A percentile compares a stretch with the other conserved stretches of the same genome.
Evolutionary conservation across 2,888 invertebrate species (phyloP).

Genomic region (Uropetala carovei): DNA sequence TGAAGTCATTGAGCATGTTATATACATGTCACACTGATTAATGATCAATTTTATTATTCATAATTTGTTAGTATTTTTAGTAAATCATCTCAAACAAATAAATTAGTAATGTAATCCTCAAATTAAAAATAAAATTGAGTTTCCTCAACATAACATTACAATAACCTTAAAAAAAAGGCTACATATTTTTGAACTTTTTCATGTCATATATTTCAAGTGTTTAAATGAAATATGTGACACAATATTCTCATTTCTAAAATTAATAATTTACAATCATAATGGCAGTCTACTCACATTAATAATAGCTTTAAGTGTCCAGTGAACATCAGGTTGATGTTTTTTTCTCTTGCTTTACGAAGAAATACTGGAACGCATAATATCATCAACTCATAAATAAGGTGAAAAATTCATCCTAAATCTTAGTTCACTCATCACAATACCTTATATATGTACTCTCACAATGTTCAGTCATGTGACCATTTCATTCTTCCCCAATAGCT

Average conservation of each 20-base stretch:
- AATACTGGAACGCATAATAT: constrained; percentile 44
- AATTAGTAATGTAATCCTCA: constrained; percentile 41
- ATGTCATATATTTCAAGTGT: constrained; percentile 14
- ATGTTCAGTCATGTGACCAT: constrained; percentile 22
- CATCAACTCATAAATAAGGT: background rate
- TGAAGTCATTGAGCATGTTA: background rate
- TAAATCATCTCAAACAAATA: constrained; percentile 36
- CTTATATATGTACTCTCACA: background rate
- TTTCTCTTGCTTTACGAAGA: background rate
- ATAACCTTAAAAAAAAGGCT: constrained; percentile 25
- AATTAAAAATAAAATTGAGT: constrained; percentile 30
- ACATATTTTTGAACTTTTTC: constrained; percentile 19
- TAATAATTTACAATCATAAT: constrained; percentile 1
- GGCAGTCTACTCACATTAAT: constrained; percentile 43
- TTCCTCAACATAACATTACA: background rate
- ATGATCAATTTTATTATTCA: background rate
- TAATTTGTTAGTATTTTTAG: constrained; percentile 38
- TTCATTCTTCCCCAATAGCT: constrained; percentile 8
- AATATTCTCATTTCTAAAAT: background rate
- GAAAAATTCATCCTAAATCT: constrained; percentile 36
- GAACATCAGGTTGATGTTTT: constrained; percentile 14
- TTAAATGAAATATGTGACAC: constrained; percentile 19
- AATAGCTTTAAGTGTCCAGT: constrained; percentile 40
- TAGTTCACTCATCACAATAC: constrained; percentile 55
- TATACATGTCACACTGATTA: background rate